Base-by-base conservation (phyloP, 2,888 invertebrate species). In the Aspidapion aeneum region DNA sequence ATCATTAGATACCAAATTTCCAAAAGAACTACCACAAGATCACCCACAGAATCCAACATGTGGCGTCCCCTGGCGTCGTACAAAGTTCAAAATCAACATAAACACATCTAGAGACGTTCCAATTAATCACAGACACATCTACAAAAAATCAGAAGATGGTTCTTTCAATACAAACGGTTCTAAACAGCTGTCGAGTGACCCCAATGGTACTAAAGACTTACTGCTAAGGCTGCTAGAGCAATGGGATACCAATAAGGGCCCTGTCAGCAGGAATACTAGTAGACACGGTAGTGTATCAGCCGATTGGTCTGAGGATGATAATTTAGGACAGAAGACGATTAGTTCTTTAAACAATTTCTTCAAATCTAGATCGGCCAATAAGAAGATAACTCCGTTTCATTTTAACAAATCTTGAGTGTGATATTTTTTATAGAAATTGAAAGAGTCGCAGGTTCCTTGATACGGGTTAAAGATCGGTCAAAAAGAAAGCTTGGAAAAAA, bases 291-390 rank as follows among this genome's bases (percentile, higher is more conserved):
- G 91, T 18, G 85, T 92, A 69, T 91, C 91, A 21, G 81, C 89
- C 58, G 91, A 91, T 72, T 91, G 89, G 87, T 87, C 88, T 21
- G 85, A 89, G 9, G 85, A 87, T 19, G 89, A 90, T 70, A 86
- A 87, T 66, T 81, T 92, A 58, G 91, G 90, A 49, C 89, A 91
- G 74, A 86, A 85, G 71, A 90, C 92, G 7, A 91, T 93, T 83
- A 90, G 89, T 70, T 91, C 92, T 62, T 83, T 92, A 55, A 91
- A 92, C 70, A 89, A 89, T 62, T 92, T 91, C 81, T 92, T 91
- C 78, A 89, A 90, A 68, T 81, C 83, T 55, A 74, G 81, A 55
- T 73, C 79, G 18, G 74, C 75, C 16, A 76, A 72, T 62, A 80
- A 80, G 66, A 80, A 80, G 70, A 74, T 76, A 21, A 75, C 76